Base-by-base conservation (phyloP, 2,113 vertebrate species). In the Toxostoma redivivum region DNA sequence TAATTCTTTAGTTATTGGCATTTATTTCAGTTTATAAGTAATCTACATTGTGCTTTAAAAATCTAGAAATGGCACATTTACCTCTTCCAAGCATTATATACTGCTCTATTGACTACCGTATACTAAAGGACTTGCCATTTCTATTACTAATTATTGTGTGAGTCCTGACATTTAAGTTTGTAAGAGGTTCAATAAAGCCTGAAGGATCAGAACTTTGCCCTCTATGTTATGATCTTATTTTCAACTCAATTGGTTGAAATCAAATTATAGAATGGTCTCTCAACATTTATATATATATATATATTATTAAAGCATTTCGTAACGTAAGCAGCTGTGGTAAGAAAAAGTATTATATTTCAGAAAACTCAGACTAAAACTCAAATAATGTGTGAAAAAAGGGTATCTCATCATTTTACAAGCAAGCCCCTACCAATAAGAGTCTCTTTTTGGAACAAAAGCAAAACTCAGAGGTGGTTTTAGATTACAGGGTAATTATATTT, bases 11-110 rank as follows among this genome's bases (percentile, higher is more conserved):
- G 90, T 90, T 76, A 35, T 38, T 86, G 54, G 33, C 31, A 53
- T 93, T 96, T 88, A 54, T 97, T 96, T 82, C 9, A 47, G 28
- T 94, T 72, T 84, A n/a, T 51, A 42, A 69, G 37, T 30, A 78
- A 70, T 73, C 9, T 77, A 47, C 5, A 23, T 3, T 15, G 7
- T 64, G 12, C 42, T 90, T 89, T 62, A 38, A 54, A 88, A 81
- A 20, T 2, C 14, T 53, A 8, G 11, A 77, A 74, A 66, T 13
- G 11, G 53, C 21, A 73, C 18, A 61, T 70, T 69, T 85, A 2
- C 20, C 64, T 53, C 20, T 86, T 53, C 44, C 69, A 74, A 70
- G 4, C 10, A 70, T 78, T 81, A 30, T 24, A 22, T 50, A 25
- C 20, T 85, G 7, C 16, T 50, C 16, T 66, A 42, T 25, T 50